Percentiles rank a stretch among this genome's conserved stretches.
These are phyloP conservation scores for Spea bombifrons DNA, from an alignment of 2,113 vertebrate genomes.

Conservation along the genomic window DNA sequence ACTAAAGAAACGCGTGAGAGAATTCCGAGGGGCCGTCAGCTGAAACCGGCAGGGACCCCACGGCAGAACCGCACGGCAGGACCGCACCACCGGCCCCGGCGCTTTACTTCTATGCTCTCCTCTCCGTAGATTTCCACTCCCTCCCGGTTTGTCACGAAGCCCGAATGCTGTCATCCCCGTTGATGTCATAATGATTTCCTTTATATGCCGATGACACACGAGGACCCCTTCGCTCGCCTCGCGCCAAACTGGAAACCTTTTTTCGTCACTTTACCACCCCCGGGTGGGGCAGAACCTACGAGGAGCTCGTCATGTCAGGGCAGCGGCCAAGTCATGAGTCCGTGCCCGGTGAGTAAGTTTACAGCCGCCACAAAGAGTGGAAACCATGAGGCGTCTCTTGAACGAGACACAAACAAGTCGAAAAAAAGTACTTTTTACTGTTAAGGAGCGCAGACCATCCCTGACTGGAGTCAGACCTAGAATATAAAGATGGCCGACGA, in stretches of 20 bases:
- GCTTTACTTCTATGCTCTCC: not conserved
- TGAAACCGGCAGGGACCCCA: too few species aligned
- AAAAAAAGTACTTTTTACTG: not conserved
- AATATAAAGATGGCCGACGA: too few species aligned
- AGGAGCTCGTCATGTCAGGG: not conserved
- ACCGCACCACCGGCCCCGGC: not conserved
- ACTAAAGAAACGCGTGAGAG: too few species aligned
- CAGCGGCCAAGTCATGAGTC: not conserved
- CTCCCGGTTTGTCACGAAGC: constrained; percentile 19
- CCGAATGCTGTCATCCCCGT: constrained; percentile 5
- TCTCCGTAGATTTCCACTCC: constrained; percentile 17
- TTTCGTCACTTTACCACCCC: constrained; percentile 4
- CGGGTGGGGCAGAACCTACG: constrained; percentile 10
- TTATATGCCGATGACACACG: constrained; percentile 21
- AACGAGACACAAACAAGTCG: not conserved
- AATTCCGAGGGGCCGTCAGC: too few species aligned
- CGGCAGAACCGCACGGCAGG: not conserved
- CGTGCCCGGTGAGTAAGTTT: not conserved
- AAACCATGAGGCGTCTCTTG: constrained; percentile 15
- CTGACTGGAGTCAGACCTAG: not conserved
- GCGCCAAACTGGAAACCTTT: constrained; percentile 19
- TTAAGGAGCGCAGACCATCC: not conserved
- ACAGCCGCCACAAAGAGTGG: not conserved
- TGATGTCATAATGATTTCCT: constrained; percentile 41
- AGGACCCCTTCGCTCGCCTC: not conserved